Evolutionary conservation across 1,140 invertebrate genomes (phyloP), one percentile per base, ranked within the genome.

Genomic region (Caerostris extrusa): DNA sequence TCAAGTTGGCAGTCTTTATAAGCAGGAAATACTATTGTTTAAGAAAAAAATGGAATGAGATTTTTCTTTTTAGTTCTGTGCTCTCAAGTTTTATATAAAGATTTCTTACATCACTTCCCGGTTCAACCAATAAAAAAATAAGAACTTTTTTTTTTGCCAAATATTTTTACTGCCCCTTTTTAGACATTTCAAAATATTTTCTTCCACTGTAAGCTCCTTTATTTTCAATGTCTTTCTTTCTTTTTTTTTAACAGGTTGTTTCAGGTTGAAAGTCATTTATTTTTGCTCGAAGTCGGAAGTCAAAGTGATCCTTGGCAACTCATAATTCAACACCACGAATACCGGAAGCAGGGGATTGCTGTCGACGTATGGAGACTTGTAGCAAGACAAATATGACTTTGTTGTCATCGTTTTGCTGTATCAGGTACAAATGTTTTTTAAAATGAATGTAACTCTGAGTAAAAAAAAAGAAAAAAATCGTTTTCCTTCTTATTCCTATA

Each of bases 181-280:
- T 10, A 85, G 69, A 77, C 69, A 77, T 77, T 77, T 85, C 82
- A 56, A 85, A 85, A 77, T 77, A 77, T 77, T 77, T 77, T 77
- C 69, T 77, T 77, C 50, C 50, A 0, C 69, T 50, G 5, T 77
- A 77, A 77, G 69, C 69, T 77, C 34, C 34, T 77, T 77, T 77
- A 53, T 34, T 77, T 77, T 34, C 34, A 34, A 34, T 34, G 34
- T 34, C 50, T 64, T 34, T 53, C 50, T 61, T 8, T 57, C 58
- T 87, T 60, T 81, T 88, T 88, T 85, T 60, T 85, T 88, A 88
- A 88, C 86, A 88, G 86, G 86, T 88, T 88, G 86, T 88, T 88
- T 88, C 60, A 61, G 60, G 5, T 64, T 64, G 58, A 64, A 50
- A 67, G 86, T 88, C 86, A 88, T 88, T 88, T 57, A 88, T 88